Percentiles rank a stretch among this genome's conserved stretches.
phyloP scores from a whole-genome alignment of 2,797 vertebrate species.

The Peromyscus aztecus region DNA sequence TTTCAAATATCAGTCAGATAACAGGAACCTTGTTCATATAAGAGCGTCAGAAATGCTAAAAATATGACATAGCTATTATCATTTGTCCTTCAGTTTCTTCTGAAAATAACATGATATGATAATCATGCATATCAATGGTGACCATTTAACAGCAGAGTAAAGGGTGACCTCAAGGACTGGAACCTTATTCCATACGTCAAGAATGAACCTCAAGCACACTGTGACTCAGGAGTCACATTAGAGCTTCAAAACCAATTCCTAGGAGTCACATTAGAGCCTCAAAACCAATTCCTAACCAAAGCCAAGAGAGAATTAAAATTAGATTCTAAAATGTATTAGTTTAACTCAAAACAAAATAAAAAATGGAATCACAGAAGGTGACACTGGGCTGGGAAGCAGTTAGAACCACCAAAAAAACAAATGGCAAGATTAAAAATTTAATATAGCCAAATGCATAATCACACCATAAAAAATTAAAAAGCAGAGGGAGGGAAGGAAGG shows the following conservation, averaged over 20 bases:
- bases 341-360: neutral
- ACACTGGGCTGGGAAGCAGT: neutral
- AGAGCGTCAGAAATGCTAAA: neutral
- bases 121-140: neutral
- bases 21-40: neutral
- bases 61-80: neutral
- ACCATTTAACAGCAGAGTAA: neutral
- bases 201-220: too few species aligned
- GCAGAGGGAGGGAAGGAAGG: accelerated
- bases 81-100: neutral
- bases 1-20: neutral
- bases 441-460: neutral
- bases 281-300: neutral
- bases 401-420: neutral
- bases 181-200: neutral
- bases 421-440: neutral
- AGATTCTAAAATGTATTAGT: neutral
- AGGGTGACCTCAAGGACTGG: neutral
- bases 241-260: neutral
- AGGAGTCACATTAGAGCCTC: too few species aligned
- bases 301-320: neutral
- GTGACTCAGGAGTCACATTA: neutral
- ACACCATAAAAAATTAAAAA: too few species aligned
- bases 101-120: neutral
- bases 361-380: neutral